Conservation (phyloP, 1,140 invertebrate genomes). For the Bombus terrestris region DNA sequence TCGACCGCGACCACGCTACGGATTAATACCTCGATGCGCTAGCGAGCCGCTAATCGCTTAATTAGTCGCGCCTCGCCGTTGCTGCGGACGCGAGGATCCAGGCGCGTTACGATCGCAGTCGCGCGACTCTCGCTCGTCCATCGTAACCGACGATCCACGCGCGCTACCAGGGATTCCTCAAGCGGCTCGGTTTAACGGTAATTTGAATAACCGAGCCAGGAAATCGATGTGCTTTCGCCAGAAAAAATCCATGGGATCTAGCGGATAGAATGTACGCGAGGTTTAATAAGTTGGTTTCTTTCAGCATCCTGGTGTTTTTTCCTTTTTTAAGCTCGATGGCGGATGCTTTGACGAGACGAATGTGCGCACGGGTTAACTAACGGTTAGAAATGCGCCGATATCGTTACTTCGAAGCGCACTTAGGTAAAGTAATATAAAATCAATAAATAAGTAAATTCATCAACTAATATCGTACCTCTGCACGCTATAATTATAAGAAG, state of each 20-base stretch:
- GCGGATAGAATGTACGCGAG: background rate
- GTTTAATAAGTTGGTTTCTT: slow-evolving; percentile 15
- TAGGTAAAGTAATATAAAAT: background rate
- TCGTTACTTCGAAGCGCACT: background rate
- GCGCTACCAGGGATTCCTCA: slow-evolving; percentile 21
- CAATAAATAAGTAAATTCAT: background rate
- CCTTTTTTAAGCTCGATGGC: background rate
- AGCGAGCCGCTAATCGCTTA: slow-evolving; percentile 52
- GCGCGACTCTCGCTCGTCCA: background rate
- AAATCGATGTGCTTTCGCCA: slow-evolving; percentile 5
- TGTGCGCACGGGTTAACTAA: background rate
- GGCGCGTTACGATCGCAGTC: too few species aligned
- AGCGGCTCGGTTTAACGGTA: slow-evolving; percentile 27
- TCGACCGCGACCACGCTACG: background rate
- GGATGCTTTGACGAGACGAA: background rate
- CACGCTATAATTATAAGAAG: background rate
- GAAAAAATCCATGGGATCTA: background rate
- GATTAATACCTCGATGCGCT: slow-evolving; percentile 12
- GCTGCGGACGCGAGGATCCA: slow-evolving; percentile 10
- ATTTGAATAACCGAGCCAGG: slow-evolving; percentile 15
- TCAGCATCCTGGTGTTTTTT: background rate
- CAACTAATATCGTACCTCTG: background rate
- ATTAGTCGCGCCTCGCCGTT: slow-evolving; percentile 48
- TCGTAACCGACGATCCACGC: background rate
- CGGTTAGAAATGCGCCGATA: background rate